Percentiles rank a stretch among this genome's conserved stretches.
phyloP scores from a whole-genome alignment of 2,113 vertebrate species.

The Geothlypis trichas region DNA sequence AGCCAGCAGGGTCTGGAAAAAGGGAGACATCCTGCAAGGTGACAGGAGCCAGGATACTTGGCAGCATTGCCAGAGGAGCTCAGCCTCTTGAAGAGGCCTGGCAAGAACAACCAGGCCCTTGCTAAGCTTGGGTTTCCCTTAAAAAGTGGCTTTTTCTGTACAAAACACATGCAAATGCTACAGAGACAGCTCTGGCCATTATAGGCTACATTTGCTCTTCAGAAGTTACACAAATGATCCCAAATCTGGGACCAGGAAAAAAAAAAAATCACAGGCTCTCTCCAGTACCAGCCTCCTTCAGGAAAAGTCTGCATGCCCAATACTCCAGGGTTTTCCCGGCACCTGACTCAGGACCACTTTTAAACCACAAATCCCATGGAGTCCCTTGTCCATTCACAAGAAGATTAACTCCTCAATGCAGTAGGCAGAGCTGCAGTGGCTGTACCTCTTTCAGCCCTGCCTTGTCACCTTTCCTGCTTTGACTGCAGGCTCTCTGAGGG shows the following conservation, averaged over 20 bases:
- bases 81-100: background rate
- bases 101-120: background rate
- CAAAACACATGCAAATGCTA: background rate
- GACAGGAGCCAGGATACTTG: background rate
- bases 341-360: background rate
- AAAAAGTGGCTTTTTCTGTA: background rate
- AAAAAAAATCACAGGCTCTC: background rate
- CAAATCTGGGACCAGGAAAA: background rate
- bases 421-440: background rate
- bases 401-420: fast-evolving
- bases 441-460: background rate
- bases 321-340: background rate
- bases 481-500: background rate
- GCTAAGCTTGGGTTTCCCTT: background rate
- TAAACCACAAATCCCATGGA: background rate
- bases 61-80: background rate
- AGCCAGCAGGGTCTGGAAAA: background rate
- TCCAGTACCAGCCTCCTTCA: background rate
- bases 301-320: background rate
- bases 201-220: background rate
- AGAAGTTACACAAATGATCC: background rate
- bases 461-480: background rate
- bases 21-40: background rate
- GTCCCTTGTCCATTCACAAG: background rate
- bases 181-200: background rate